Base-by-base conservation (phyloP, 2,113 vertebrate species). In the Neomonachus schauinslandi region DNA sequence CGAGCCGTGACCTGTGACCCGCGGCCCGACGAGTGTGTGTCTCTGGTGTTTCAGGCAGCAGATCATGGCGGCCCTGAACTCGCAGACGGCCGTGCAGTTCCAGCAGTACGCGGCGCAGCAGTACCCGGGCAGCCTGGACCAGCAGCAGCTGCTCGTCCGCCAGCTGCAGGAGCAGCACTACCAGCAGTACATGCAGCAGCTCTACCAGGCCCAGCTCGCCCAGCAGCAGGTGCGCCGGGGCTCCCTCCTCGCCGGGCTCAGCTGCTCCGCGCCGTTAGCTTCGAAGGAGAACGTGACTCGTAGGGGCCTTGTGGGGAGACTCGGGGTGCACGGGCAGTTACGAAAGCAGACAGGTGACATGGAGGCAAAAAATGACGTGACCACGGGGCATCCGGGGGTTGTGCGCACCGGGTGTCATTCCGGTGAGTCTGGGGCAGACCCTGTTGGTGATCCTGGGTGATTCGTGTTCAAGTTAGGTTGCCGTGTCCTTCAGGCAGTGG, bases 111-210 rank as follows among this genome's bases (percentile, higher is more conserved):
- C 99, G 4, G 99, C 99, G 13, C 99, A 99, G 98, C 99, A 99
- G 97, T 99, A 99, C 71, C 99, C 99, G 2, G 99, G 99, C 98
- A 99, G 99, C 99, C 99, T 99, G 0, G 99, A 99, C 33, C 99
- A 99, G 97, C 99, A 99, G 98, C 99, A 99, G 96, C 98, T 99
- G 94, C 99, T 99, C 89, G 99, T 99, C 98, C 99, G 99, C 3
- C 99, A 99, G 99, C 99, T 99, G 53, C 99, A 99, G 98, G 99
- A 99, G 94, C 99, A 99, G 97, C 99, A 99, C 98, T 99, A 99
- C 97, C 99, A 99, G 96, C 99, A 99, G 97, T 99, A 99, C 98
- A 99, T 99, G 99, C 99, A 99, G 97, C 99, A 99, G 99, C 98
- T 99, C 86, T 99, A 99, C 98, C 99, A 99, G 97, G 99, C 99